Conservation (phyloP, 1,140 invertebrate species). For the Macrotrachela quadricornifera region DNA sequence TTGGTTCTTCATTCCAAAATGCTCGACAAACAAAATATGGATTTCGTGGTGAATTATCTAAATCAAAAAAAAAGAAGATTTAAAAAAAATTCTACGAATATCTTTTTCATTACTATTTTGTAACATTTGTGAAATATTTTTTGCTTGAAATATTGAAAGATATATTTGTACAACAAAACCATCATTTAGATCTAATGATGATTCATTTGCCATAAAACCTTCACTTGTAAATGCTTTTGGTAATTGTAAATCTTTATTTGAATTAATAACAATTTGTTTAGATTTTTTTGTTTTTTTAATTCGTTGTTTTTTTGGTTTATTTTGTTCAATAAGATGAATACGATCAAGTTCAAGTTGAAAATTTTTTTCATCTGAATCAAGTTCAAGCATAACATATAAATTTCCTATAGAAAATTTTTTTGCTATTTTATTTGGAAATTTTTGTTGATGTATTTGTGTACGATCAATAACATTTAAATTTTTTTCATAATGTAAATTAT, state of each 20-base stretch:
- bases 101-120: too few species aligned
- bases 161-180: neutral
- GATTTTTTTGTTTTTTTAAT: too few species aligned
- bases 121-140: neutral
- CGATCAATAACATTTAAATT: constrained; percentile 18
- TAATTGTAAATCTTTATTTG: too few species aligned
- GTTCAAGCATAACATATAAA: constrained; percentile 20
- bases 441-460: constrained; percentile 7
- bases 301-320: constrained; percentile 13
- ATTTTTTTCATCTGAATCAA: constrained; percentile 26
- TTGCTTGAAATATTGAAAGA: neutral
- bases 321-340: constrained; percentile 22
- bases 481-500: constrained; percentile 17
- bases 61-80: neutral
- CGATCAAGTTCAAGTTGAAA: constrained; percentile 20
- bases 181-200: neutral
- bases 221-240: too few species aligned
- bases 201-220: too few species aligned
- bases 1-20: constrained; percentile 27
- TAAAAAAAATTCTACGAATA: too few species aligned
- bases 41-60: constrained; percentile 13
- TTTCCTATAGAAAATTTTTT: constrained; percentile 15
- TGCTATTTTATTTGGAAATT: constrained; percentile 6
- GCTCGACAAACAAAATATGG: constrained; percentile 24
- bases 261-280: too few species aligned